These are phyloP conservation scores for Lithophane leautieri DNA, from an alignment of 2,888 invertebrate genomes.

Conservation along the genomic window DNA sequence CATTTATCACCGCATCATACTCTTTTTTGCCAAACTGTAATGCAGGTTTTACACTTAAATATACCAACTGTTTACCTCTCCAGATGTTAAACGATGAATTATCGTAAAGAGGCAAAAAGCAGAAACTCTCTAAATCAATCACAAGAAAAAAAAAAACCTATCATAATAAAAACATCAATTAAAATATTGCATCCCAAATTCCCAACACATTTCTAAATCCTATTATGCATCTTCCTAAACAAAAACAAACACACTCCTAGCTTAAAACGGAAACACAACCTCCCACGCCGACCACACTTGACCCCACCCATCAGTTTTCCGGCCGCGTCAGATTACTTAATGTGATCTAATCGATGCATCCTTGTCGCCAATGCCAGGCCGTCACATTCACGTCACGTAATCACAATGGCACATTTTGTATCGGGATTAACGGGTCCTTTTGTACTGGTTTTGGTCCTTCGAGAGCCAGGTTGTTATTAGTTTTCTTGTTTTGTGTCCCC, in stretches of 20 bases:
- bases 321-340: slow-evolving; percentile 54
- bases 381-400: slow-evolving; percentile 74
- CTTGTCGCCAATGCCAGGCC: slow-evolving; percentile 77
- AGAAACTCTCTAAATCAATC: no score
- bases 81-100: not conserved
- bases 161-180: not conserved
- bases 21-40: no score
- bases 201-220: not conserved
- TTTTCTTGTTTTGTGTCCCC: slow-evolving; percentile 19
- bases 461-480: slow-evolving; percentile 19
- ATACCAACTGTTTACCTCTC: not conserved
- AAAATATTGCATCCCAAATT: not conserved
- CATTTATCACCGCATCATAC: no score
- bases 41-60: not conserved
- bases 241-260: not conserved
- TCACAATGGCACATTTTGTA: slow-evolving; percentile 79
- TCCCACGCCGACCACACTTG: slow-evolving; percentile 37
- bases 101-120: not conserved
- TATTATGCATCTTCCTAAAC: no score
- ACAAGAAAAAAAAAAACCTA: no score
- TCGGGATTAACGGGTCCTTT: slow-evolving; percentile 49
- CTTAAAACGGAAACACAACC: slow-evolving; percentile 32
- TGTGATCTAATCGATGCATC: slow-evolving; percentile 68
- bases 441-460: slow-evolving; percentile 43
- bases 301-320: slow-evolving; percentile 59